phyloP scores from a whole-genome alignment of 1,140 invertebrate species.

The Aphelinus certus region DNA sequence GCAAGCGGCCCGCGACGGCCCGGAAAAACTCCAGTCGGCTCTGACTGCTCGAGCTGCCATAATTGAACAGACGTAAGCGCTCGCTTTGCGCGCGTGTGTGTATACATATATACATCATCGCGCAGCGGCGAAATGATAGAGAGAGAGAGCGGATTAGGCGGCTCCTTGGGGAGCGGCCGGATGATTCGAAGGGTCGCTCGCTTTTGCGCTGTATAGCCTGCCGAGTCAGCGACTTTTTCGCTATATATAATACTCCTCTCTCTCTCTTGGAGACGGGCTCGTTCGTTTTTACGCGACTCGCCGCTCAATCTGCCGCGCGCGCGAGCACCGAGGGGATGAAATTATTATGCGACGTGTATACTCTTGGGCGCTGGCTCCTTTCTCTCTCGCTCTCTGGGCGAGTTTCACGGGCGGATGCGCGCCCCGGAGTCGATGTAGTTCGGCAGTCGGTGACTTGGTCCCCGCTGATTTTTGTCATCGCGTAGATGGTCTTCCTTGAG shows the following conservation, averaged over 20 bases:
- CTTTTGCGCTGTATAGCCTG: no score
- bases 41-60: neutral
- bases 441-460: no score
- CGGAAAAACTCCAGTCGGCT: neutral
- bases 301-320: slow-evolving; percentile 4
- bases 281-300: slow-evolving; percentile 17
- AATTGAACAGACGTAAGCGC: slow-evolving; percentile 38
- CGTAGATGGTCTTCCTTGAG: no score
- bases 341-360: neutral
- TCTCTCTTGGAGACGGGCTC: slow-evolving; percentile 3
- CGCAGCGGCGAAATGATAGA: slow-evolving; percentile 24
- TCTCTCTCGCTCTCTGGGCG: no score
- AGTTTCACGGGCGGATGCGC: no score
- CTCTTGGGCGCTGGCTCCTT: no score
- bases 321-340: neutral
- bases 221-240: no score
- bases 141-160: slow-evolving; percentile 11
- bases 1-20: neutral
- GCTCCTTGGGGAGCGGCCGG: neutral
- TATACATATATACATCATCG: slow-evolving; percentile 6
- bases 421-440: no score
- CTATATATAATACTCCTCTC: neutral
- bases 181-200: no score
- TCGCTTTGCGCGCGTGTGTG: neutral
- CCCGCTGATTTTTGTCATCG: no score